These are phyloP conservation scores for Trichopria drosophilae DNA, from an alignment of 2,888 invertebrate species.

Conservation along the genomic window DNA sequence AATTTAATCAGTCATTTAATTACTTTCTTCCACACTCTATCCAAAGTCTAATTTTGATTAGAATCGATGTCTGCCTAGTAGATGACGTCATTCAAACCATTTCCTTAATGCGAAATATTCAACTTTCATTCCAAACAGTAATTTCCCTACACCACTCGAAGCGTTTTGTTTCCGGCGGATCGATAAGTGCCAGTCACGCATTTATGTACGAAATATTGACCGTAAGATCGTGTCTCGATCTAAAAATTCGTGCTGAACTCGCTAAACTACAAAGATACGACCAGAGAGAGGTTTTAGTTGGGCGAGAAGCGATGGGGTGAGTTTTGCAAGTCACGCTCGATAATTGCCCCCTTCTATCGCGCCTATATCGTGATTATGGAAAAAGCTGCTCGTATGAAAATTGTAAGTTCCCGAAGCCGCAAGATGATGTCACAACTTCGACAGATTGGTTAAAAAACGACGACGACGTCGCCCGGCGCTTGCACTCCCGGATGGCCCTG, in stretches of 20 bases:
- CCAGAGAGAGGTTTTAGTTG: too few species aligned
- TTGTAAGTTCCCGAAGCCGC: conserved; percentile 20
- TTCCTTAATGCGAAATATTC: too few species aligned
- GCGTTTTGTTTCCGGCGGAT: conserved; percentile 14
- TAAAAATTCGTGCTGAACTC: too few species aligned
- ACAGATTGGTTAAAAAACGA: conserved; percentile 25
- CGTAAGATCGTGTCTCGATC: conserved; percentile 4
- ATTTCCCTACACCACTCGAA: too few species aligned
- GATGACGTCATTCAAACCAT: too few species aligned
- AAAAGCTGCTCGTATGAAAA: conserved; percentile 6
- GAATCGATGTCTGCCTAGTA: too few species aligned
- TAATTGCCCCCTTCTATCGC: conserved; percentile 48
- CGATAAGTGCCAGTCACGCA: conserved; percentile 16
- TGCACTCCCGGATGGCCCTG: not conserved
- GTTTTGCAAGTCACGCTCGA: conserved; percentile 55
- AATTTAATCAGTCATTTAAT: too few species aligned
- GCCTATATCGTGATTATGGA: not conserved
- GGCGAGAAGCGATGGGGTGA: conserved; percentile 45
- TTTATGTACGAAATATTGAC: conserved; percentile 6
- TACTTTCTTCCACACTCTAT: too few species aligned
- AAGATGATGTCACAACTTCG: conserved; percentile 30
- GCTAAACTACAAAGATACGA: too few species aligned
- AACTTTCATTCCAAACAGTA: too few species aligned
- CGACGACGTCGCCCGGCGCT: conserved; percentile 15
- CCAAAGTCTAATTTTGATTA: too few species aligned